Percentiles rank a stretch among this genome's conserved stretches.
phyloP scores from a whole-genome alignment of 2,113 vertebrate genomes.

The Gadus macrocephalus region DNA sequence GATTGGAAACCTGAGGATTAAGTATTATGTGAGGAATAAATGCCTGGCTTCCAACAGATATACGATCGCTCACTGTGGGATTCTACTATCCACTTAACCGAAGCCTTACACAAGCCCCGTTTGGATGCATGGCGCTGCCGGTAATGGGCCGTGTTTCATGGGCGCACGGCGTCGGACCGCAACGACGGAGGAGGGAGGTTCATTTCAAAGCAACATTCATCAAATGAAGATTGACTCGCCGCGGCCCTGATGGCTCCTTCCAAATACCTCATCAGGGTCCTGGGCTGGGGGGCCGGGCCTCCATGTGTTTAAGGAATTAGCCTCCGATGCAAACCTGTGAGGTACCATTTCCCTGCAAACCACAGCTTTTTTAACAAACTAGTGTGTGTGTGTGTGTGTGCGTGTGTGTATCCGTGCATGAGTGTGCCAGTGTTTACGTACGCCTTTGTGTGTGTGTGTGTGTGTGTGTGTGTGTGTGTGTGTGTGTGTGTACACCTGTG shows the following conservation, averaged over 20 bases:
- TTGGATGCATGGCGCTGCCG: conserved; percentile 21
- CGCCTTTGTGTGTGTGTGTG: too few species aligned
- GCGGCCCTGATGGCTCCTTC: conserved; percentile 47
- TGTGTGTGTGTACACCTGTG: too few species aligned
- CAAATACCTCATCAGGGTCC: conserved; percentile 63
- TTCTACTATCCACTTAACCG: conserved; percentile 53
- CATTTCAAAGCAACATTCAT: conserved; percentile 55
- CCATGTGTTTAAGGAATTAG: conserved; percentile 60
- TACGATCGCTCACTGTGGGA: conserved; percentile 47
- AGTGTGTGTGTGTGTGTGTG: too few species aligned
- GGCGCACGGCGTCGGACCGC: conserved; percentile 26
- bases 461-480: too few species aligned
- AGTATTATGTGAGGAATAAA: conserved; percentile 33
- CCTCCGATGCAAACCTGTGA: not conserved
- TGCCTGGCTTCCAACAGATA: conserved; percentile 43
- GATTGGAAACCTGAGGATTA: conserved; percentile 45
- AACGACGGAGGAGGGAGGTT: conserved; percentile 32
- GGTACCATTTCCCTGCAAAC: not conserved
- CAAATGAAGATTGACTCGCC: conserved; percentile 35
- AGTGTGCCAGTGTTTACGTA: too few species aligned
- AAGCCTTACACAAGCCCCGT: conserved; percentile 55
- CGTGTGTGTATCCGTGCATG: too few species aligned
- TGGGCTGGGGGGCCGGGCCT: conserved; percentile 39
- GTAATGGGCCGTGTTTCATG: conserved; percentile 50
- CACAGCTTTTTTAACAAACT: not conserved